These are phyloP conservation scores for Agapetus fuscipes DNA, from an alignment of 2,888 invertebrate genomes.

Conservation along the genomic window DNA sequence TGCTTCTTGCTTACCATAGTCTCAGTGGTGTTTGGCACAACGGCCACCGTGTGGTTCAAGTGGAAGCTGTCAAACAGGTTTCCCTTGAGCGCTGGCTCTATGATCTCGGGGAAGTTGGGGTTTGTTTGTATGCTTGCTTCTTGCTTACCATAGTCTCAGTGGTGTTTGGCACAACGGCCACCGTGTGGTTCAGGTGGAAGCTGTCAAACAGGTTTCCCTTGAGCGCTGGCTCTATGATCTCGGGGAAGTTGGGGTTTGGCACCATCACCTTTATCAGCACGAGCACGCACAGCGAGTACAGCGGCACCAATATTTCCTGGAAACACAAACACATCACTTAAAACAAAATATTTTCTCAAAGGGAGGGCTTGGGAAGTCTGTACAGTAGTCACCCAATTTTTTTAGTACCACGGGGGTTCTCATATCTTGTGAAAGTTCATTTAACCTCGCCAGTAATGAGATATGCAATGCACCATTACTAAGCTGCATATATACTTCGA, in stretches of 20 bases:
- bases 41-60: constrained; percentile 54
- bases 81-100: constrained; percentile 48
- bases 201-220: constrained; percentile 44
- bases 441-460: too few relatives aligned
- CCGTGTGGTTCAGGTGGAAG: constrained; percentile 49
- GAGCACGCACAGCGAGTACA: constrained; percentile 65
- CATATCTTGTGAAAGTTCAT: too few relatives aligned
- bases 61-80: constrained; percentile 45
- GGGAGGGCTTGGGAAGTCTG: too few relatives aligned
- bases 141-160: constrained; percentile 38
- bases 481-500: too few relatives aligned
- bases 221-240: constrained; percentile 52
- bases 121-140: too few relatives aligned
- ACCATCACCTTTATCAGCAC: constrained; percentile 64
- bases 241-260: constrained; percentile 68
- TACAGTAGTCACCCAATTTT: too few relatives aligned
- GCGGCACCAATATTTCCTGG: constrained; percentile 69
- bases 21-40: constrained; percentile 53
- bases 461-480: too few relatives aligned
- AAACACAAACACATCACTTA: constrained; percentile 21
- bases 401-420: too few relatives aligned
- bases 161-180: constrained; percentile 60
- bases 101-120: constrained; percentile 64
- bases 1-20: constrained; percentile 44
- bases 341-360: neutral